Evolutionary conservation across 1,140 invertebrate species (phyloP), one percentile per base, ranked within the genome.

Genomic region (Glossosoma conforme): DNA sequence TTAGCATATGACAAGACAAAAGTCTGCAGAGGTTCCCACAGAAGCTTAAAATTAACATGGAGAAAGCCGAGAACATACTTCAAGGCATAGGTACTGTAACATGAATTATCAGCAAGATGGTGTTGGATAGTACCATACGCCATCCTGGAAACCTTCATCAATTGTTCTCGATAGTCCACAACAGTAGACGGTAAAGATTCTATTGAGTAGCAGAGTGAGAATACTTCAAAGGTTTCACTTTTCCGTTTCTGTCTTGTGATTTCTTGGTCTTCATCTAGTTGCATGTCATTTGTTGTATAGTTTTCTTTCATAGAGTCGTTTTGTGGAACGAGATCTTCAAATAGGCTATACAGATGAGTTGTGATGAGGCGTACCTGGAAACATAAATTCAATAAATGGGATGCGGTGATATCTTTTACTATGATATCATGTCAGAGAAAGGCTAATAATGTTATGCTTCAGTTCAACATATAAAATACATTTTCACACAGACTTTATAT

Each of bases 21-120:
- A 60, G 85, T 79, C 5, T 76, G 70, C 0, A 87, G 71, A n/a
- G 91, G 88, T 36, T 87, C 83, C 93, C 93, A 97, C 0, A 97
- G 61, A 15, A 92, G 69, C 60, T 87, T 86, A 57, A 96, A 95
- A 65, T 96, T 96, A 2, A 88, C 72, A 65, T 87, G 92, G 2
- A 96, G 68, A 51, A 83, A 78, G 5, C 92, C 90, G 5, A 95
- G 74, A 46, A 94, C 74, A 63, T 88, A 93, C 42, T 83, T 76
- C 2, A 96, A 61, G 0, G 84, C 79, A 61, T 80, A 76, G 57
- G 76, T 72, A 53, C 76, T 76, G 17, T 77, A 78, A 28, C 79
- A 65, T 0, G 81, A 74, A 30, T 77, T 65, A 37, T 70, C 70
- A 2, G 79, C 67, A n/a, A 78, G 57, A 30, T 73, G 66, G 58